phyloP scores from a whole-genome alignment of 2,797 vertebrate species.

The Helicolenus hilgendorfi region DNA sequence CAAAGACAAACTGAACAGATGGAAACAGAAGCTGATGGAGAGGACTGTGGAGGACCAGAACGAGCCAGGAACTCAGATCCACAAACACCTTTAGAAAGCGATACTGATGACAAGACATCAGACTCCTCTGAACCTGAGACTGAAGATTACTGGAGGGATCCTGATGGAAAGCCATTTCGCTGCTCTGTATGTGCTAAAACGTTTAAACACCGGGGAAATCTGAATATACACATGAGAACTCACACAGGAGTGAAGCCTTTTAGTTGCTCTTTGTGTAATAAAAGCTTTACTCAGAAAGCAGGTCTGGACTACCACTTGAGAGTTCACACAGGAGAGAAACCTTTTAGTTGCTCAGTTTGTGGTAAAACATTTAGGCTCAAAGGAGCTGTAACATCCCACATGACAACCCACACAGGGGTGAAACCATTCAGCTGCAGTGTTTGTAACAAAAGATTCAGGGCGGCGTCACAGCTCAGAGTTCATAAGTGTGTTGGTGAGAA shows the following conservation, averaged over 20 bases:
- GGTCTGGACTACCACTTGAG: conserved; percentile 7
- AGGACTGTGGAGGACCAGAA: background rate
- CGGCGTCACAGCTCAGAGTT: background rate
- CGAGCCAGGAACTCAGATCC: background rate
- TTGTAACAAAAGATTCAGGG: background rate
- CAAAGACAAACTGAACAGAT: background rate
- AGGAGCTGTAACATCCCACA: background rate
- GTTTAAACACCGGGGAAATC: background rate
- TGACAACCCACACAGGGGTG: background rate
- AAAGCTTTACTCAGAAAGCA: conserved; percentile 9
- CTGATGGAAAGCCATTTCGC: background rate
- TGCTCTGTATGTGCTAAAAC: background rate
- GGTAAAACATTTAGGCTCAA: background rate
- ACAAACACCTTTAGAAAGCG: background rate
- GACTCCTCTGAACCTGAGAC: background rate
- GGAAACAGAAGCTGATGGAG: background rate
- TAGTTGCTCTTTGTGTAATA: conserved; percentile 12
- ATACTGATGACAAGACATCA: background rate
- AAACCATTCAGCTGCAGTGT: background rate
- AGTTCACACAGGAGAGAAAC: conserved; percentile 21
- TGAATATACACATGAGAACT: conserved; percentile 20
- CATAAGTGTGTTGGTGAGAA: background rate
- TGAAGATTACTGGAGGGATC: background rate
- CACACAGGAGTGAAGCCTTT: conserved; percentile 26
- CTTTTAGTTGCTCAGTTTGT: background rate